Conservation (phyloP, 2,888 invertebrate species). For the Lasioglossum oenotherae region DNA sequence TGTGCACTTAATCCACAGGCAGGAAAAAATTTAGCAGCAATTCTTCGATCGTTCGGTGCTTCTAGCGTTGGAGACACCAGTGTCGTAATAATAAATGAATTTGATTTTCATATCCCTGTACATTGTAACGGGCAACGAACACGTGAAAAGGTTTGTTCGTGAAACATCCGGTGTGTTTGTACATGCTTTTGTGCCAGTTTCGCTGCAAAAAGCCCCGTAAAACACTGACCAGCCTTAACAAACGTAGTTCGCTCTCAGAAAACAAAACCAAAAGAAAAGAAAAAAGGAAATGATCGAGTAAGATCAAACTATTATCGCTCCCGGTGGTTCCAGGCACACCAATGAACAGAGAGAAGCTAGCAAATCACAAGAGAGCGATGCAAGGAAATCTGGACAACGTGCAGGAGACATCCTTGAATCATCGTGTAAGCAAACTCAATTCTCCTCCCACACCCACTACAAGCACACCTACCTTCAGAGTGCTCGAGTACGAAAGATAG, state of each 20-base stretch:
- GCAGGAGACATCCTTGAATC: slow-evolving; percentile 91
- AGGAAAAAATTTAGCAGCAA: no score
- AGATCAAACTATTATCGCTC: slow-evolving; percentile 42
- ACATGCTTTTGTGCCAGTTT: neutral
- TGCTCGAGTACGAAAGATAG: slow-evolving; percentile 82
- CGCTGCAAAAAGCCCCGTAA: neutral
- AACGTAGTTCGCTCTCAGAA: slow-evolving; percentile 1
- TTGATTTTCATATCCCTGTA: slow-evolving; percentile 63
- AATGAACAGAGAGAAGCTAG: slow-evolving; percentile 93
- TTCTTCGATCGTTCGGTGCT: neutral
- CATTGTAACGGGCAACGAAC: slow-evolving; percentile 5
- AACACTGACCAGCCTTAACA: slow-evolving; percentile 1
- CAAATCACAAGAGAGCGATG: slow-evolving; percentile 89
- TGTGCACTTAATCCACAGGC: neutral
- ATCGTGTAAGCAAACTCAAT: slow-evolving; percentile 87
- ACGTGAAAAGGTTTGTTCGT: slow-evolving; percentile 16
- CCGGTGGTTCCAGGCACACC: slow-evolving; percentile 88
- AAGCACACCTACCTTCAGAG: slow-evolving; percentile 82
- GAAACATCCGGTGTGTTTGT: neutral
- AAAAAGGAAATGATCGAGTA: neutral
- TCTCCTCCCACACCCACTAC: slow-evolving; percentile 81
- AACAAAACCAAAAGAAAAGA: neutral
- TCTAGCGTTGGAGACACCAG: slow-evolving; percentile 34
- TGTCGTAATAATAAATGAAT: slow-evolving; percentile 27
- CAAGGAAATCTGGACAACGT: slow-evolving; percentile 88